Evolutionary conservation across 2,797 vertebrate species (phyloP).

Genomic region (Spinibarbus caldwelli): DNA sequence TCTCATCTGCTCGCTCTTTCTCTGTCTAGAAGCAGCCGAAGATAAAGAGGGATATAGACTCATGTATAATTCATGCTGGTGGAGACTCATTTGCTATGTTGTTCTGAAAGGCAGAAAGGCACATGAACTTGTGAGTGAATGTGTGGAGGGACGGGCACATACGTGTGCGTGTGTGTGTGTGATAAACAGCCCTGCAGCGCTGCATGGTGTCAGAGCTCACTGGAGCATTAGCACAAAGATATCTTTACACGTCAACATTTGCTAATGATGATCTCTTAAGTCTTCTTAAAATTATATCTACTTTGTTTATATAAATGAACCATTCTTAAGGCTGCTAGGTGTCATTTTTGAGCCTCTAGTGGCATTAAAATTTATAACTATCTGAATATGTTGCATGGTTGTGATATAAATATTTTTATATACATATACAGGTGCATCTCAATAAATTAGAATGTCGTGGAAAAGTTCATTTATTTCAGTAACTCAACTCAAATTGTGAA

Average conservation of each 20-base stretch:
- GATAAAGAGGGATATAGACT: neutral
- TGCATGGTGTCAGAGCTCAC: slow-evolving; percentile 5
- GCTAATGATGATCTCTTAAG: neutral
- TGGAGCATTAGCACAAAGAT: neutral
- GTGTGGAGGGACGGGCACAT: neutral
- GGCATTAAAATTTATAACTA: neutral
- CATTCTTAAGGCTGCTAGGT: neutral
- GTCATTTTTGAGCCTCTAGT: neutral
- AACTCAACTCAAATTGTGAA: too few species aligned
- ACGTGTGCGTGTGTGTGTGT: neutral
- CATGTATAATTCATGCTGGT: slow-evolving; percentile 49
- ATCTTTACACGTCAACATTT: slow-evolving; percentile 1
- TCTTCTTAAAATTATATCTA: neutral
- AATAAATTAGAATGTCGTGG: too few species aligned
- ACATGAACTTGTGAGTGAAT: slow-evolving; percentile 10
- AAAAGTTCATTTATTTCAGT: too few species aligned
- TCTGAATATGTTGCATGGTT: neutral
- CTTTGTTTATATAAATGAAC: neutral
- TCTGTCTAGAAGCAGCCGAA: slow-evolving; percentile 20
- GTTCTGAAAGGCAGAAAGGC: slow-evolving; percentile 29
- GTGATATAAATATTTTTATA: too few species aligned
- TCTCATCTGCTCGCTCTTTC: slow-evolving; percentile 23
- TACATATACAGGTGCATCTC: too few species aligned
- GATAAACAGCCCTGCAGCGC: neutral
- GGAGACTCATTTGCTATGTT: slow-evolving; percentile 32